These are phyloP conservation scores for Drosophila mayaguana DNA, from an alignment of 2,888 invertebrate species.

Conservation along the genomic window DNA sequence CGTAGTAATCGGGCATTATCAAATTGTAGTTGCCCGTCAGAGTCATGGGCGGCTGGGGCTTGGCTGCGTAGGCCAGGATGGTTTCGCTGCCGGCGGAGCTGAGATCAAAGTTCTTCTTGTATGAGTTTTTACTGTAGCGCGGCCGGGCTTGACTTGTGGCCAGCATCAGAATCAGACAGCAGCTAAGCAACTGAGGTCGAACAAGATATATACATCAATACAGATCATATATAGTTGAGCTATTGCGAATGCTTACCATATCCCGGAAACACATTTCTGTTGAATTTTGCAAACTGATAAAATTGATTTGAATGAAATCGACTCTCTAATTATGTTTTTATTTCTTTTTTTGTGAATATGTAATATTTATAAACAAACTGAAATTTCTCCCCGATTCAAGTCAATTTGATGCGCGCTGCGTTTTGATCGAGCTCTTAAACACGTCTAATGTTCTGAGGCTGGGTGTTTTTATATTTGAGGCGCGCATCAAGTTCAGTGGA, in stretches of 20 bases:
- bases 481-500: slow-evolving; percentile 41
- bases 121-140: slow-evolving; percentile 52
- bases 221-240: not conserved
- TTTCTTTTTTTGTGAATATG: not conserved
- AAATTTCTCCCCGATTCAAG: not conserved
- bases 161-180: slow-evolving; percentile 37
- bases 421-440: slow-evolving; percentile 68
- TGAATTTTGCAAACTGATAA: not conserved
- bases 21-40: slow-evolving; percentile 75
- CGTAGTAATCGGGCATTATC: slow-evolving; percentile 75
- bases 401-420: slow-evolving; percentile 29
- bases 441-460: slow-evolving; percentile 73
- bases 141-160: slow-evolving; percentile 46
- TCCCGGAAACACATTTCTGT: slow-evolving; percentile 48
- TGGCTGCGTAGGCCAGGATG: slow-evolving; percentile 54
- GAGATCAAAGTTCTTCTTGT: slow-evolving; percentile 38
- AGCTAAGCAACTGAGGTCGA: slow-evolving; percentile 40
- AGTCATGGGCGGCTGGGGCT: slow-evolving; percentile 65
- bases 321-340: not conserved
- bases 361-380: not conserved
- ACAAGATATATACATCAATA: too few relatives aligned
- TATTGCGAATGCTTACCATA: slow-evolving; percentile 48
- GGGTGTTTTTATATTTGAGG: slow-evolving; percentile 75
- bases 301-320: slow-evolving; percentile 5
- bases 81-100: slow-evolving; percentile 44